These are phyloP conservation scores for Heteractis magnifica DNA, from an alignment of 92 coral and sea anemone species.

Conservation along the genomic window DNA sequence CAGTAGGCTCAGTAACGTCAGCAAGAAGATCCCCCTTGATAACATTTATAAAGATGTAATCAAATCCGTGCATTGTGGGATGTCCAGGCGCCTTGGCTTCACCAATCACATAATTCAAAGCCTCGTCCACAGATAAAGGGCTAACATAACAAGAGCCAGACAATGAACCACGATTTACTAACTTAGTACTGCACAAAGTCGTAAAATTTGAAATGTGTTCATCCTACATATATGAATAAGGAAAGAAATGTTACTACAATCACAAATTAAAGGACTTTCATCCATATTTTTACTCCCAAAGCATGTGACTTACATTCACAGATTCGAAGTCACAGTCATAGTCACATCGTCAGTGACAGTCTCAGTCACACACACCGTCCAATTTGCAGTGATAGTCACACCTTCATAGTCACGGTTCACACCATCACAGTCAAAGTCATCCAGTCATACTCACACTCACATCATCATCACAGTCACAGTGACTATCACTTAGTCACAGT, in stretches of 20 bases:
- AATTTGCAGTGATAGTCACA: no score
- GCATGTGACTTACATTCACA: no score
- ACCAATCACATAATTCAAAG: background rate
- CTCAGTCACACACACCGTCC: no score
- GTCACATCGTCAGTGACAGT: no score
- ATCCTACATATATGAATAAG: background rate
- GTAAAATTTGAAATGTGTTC: background rate
- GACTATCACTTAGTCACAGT: no score
- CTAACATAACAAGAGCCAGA: background rate
- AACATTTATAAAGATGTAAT: background rate
- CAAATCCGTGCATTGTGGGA: background rate
- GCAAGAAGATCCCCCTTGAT: background rate
- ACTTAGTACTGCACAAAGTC: background rate
- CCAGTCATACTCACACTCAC: no score
- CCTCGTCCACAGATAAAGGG: background rate
- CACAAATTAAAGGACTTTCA: no score
- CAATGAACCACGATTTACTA: background rate
- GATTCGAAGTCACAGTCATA: no score
- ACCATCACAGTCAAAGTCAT: no score
- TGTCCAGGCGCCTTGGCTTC: background rate
- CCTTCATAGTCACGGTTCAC: no score
- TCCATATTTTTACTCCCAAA: background rate
- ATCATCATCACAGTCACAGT: no score
- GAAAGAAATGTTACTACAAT: no score
- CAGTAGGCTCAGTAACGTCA: background rate